phyloP scores from a whole-genome alignment of 2,113 vertebrate genomes.

The Rhinopomastus cyanomelas region DNA sequence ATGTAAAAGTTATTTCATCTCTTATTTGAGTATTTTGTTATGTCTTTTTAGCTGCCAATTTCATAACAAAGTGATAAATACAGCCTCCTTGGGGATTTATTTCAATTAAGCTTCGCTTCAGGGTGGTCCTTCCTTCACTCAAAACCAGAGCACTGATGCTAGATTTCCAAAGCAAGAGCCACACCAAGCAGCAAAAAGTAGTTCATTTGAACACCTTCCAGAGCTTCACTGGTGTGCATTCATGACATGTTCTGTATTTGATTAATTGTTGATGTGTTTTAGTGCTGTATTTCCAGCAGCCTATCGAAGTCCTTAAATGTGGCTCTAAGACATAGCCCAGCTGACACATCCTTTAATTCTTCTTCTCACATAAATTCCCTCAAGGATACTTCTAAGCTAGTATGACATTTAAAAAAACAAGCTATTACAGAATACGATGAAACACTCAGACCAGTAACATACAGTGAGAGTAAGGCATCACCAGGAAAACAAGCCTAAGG shows the following conservation, averaged over 20 bases:
- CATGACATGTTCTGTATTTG: conserved; percentile 61
- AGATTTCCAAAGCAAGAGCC: conserved; percentile 71
- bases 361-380: background rate
- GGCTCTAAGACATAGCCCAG: conserved; percentile 45
- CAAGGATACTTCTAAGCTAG: conserved; percentile 18
- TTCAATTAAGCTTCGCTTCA: conserved; percentile 70
- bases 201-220: conserved; percentile 68
- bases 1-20: conserved; percentile 46
- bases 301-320: conserved; percentile 38
- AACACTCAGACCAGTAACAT: background rate
- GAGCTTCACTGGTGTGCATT: conserved; percentile 49
- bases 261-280: conserved; percentile 68
- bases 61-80: conserved; percentile 69
- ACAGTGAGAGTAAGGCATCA: background rate
- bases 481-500: background rate
- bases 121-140: conserved; percentile 75
- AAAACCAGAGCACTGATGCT: conserved; percentile 71
- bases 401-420: background rate
- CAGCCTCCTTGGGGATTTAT: conserved; percentile 46
- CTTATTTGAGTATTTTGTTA: conserved; percentile 69
- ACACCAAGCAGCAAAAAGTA: conserved; percentile 65
- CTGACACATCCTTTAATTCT: conserved; percentile 44
- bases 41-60: conserved; percentile 60
- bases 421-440: background rate
- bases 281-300: conserved; percentile 49